These are phyloP conservation scores for Hippocampus mohnikei DNA, from an alignment of 2,113 vertebrate genomes.

Conservation along the genomic window DNA sequence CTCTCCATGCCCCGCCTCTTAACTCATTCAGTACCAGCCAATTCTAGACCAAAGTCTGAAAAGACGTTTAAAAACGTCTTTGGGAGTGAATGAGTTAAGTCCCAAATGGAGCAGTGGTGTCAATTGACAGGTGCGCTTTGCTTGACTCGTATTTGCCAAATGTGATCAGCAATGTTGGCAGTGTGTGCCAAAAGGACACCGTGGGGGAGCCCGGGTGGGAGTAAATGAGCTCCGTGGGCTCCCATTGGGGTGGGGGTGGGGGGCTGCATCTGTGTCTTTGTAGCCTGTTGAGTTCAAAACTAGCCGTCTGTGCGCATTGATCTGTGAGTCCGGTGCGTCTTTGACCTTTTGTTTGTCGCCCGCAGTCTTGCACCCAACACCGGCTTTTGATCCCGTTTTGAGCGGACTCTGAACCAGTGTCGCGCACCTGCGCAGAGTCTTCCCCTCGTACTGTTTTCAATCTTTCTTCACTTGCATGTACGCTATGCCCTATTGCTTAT, in stretches of 20 bases:
- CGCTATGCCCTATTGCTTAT: conserved; percentile 6
- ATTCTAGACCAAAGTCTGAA: too few relatives aligned
- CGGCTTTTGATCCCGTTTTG: not conserved
- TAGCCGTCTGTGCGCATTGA: conserved; percentile 53
- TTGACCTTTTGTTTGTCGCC: conserved; percentile 71
- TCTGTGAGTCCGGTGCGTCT: conserved; percentile 57
- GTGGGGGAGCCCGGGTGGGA: conserved; percentile 24
- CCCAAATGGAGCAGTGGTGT: not conserved
- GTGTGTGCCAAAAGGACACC: conserved; percentile 24
- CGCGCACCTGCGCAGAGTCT: not conserved
- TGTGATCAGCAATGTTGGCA: conserved; percentile 22
- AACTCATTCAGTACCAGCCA: too few relatives aligned
- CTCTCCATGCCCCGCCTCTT: not conserved
- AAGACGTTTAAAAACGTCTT: too few relatives aligned
- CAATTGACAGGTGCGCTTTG: conserved; percentile 3
- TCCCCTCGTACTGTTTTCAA: not conserved
- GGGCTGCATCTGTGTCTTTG: conserved; percentile 48
- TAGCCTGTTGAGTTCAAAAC: conserved; percentile 68
- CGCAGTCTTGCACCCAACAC: conserved; percentile 12
- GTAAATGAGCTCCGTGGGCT: conserved; percentile 28
- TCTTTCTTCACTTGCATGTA: not conserved
- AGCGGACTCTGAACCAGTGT: not conserved
- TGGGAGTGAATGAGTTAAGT: too few relatives aligned
- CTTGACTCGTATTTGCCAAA: conserved; percentile 9
- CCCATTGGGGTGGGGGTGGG: not conserved